A percentile compares a stretch with the other conserved stretches of the same genome.
Evolutionary conservation across 2,888 invertebrate genomes (phyloP).

Genomic region (Camponotus fellah): DNA sequence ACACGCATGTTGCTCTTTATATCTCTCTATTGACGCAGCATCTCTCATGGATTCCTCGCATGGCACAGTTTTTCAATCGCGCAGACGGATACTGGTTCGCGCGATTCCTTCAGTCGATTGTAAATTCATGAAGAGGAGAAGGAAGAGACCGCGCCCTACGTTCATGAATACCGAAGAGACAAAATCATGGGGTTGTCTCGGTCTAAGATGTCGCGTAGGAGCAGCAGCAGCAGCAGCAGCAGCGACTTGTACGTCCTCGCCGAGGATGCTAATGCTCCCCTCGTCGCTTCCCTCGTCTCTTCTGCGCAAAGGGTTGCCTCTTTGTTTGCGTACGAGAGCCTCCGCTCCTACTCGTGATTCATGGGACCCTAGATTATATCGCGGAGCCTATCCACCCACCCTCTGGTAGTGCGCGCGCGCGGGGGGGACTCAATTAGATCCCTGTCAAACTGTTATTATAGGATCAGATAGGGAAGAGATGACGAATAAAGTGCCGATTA

Average conservation of each 20-base stretch:
- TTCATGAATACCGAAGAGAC: constrained; percentile 79
- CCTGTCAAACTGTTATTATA: constrained; percentile 47
- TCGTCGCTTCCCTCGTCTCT: constrained; percentile 45
- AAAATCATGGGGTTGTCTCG: constrained; percentile 78
- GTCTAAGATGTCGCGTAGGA: constrained; percentile 71
- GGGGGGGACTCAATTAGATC: constrained; percentile 41
- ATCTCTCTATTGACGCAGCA: neutral
- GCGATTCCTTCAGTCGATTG: constrained; percentile 69
- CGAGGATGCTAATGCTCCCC: constrained; percentile 72
- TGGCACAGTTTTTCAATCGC: neutral
- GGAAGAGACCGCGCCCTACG: constrained; percentile 61
- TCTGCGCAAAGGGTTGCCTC: constrained; percentile 74
- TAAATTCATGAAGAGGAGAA: constrained; percentile 78
- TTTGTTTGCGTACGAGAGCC: constrained; percentile 59
- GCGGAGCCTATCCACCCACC: constrained; percentile 3
- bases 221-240: neutral
- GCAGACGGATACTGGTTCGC: constrained; percentile 7
- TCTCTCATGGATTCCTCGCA: neutral
- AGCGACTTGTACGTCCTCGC: constrained; percentile 55
- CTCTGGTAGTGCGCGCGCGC: constrained; percentile 1
- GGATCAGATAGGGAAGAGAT: constrained; percentile 4
- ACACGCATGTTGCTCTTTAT: neutral
- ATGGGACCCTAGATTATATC: constrained; percentile 61
- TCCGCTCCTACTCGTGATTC: constrained; percentile 69
- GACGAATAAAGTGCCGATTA: constrained; percentile 40